Evolutionary conservation across 2,888 invertebrate species (phyloP), one percentile per base, ranked within the genome.

Genomic region (Iphiclides podalirius): DNA sequence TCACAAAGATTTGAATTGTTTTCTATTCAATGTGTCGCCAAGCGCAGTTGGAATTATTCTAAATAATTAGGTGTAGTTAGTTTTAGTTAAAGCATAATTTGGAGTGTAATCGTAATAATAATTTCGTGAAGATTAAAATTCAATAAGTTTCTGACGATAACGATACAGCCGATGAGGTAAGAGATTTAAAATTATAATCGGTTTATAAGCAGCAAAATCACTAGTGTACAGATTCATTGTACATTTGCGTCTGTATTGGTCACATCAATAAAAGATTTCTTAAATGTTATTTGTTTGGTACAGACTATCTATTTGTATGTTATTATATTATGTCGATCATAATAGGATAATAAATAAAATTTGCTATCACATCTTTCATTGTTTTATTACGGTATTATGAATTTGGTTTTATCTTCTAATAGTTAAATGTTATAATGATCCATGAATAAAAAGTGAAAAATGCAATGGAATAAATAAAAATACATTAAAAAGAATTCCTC

Each of bases 311-410:
- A 64, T 62, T 63, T 69, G 46, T 52, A 55, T 62, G 61, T 67
- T 72, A 73, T 66, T 75, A 71, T 78, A 75, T 74, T 75, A 74
- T 75, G 72, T 81, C 67, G 71, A 75, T 77, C 75, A 72, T 80
- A 77, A 74, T 83, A 83, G 73, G 75, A 68, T 79, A 77, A 67
- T 61, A 66, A 79, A 82, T 81, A 83, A 31, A 81, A 84, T 83
- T 83, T 83, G 83, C 80, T 83, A 84, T 84, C 78, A 79, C 78
- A 77, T 80, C 74, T 64, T 58, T 52, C 54, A 43, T 60, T 67
- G 64, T 77, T 64, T 70, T 59, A 46, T 57, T 63, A 0, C 23
- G n/a, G n/a, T n/a, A n/a, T n/a, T n/a, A n/a, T n/a, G n/a, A n/a
- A n/a, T n/a, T n/a, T n/a, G n/a, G n/a, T n/a, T n/a, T n/a, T n/a